Base-by-base conservation (phyloP, 1,140 invertebrate species). In the Drosophila gunungcola region DNA sequence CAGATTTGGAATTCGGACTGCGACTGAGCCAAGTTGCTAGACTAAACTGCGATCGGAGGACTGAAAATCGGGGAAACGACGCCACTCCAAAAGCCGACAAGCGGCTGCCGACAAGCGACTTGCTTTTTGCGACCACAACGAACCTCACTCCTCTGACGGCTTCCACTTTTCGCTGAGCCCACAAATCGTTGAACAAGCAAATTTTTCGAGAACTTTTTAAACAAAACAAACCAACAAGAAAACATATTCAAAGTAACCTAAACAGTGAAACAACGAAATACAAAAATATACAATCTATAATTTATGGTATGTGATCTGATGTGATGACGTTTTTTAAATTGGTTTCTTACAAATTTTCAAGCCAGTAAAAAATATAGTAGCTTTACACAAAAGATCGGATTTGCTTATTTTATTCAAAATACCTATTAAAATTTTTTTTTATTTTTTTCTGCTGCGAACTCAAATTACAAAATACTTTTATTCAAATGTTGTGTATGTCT, bases 1-100 rank as follows among this genome's bases (percentile, higher is more conserved):
- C 72, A 77, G 83, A 83, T 89, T 89, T 77, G 69, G 55, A 79
- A 77, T 72, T 77, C 76, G 63, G 67, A 73, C 83, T 88, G 69
- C 46, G 11, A 63, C 63, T 57, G 38, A 46, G 68, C 64, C 65
- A 68, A 53, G 64, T 65, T 65, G 43, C 21, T 57, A 43, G 43
- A 29, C 43, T 13, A 34, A 16, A 27, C 36, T 60, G 53, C 64
- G 77, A 76, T 69, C 69, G 58, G 72, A 45, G 39, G 74, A 67
- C 51, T 42, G 54, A 56, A 36, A 49, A 65, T 11, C 29, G 48
- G 48, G 48, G 48, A 51, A 51, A 51, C 48, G 48, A 42, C 38
- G 38, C 51, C 16, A 63, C 60, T 63, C 51, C 29, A 43, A 54
- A 46, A 57, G 56, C 63, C 73, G 55, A 63, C 73, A 57, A 67